These are phyloP conservation scores for Cetoscarus ocellatus DNA, from an alignment of 2,797 vertebrate species.

Conservation along the genomic window DNA sequence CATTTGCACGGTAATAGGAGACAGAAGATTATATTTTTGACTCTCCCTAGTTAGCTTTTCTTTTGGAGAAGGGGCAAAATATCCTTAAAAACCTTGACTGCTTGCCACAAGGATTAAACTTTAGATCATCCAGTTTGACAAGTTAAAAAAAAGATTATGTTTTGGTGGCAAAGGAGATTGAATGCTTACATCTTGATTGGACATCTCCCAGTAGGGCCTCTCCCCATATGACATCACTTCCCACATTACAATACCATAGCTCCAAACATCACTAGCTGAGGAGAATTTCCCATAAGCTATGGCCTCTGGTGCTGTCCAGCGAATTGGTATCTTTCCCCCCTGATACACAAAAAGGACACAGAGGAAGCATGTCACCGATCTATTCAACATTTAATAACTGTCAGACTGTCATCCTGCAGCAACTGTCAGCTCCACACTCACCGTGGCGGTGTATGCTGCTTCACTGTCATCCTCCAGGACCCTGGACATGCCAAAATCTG, in stretches of 20 bases:
- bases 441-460: slow-evolving; percentile 93
- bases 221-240: slow-evolving; percentile 99
- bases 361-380: background rate
- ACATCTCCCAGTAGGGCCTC: slow-evolving; percentile 99
- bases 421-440: slow-evolving; percentile 75
- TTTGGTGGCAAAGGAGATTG: background rate
- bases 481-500: slow-evolving; percentile 96
- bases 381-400: background rate
- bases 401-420: background rate
- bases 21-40: no score
- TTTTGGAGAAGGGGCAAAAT: no score
- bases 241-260: slow-evolving; percentile 99
- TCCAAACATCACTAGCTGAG: slow-evolving; percentile 95
- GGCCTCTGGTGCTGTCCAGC: slow-evolving; percentile 98
- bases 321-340: slow-evolving; percentile 98
- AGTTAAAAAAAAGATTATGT: background rate
- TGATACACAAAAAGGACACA: slow-evolving; percentile 64
- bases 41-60: no score
- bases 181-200: slow-evolving; percentile 96
- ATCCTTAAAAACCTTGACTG: no score
- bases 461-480: slow-evolving; percentile 96
- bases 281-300: slow-evolving; percentile 98
- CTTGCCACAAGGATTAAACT: no score
- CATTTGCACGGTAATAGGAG: no score
- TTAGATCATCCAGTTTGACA: no score